phyloP scores from a whole-genome alignment of 2,888 invertebrate species.

The Lepidocyrtoides sp. region DNA sequence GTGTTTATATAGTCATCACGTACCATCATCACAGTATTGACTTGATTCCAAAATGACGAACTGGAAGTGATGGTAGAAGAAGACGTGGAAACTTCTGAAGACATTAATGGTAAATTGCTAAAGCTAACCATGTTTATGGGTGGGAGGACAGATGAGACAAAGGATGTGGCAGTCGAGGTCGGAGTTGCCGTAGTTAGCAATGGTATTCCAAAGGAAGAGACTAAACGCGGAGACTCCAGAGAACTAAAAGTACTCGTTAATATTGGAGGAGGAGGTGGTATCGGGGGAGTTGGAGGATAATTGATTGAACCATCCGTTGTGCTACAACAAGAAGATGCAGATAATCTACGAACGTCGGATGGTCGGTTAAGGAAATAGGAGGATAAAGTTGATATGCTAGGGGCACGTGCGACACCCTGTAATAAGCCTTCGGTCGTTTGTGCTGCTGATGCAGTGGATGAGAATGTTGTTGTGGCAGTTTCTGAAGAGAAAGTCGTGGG shows the following conservation, averaged over 20 bases:
- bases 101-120: conserved; percentile 55
- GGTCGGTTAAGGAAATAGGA: conserved; percentile 82
- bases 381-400: conserved; percentile 75
- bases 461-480: conserved; percentile 47
- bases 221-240: conserved; percentile 68
- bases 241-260: conserved; percentile 54
- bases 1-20: conserved; percentile 45
- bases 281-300: conserved; percentile 53
- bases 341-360: conserved; percentile 76
- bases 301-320: conserved; percentile 62
- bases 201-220: conserved; percentile 65
- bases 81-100: conserved; percentile 55
- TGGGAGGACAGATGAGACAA: conserved; percentile 45
- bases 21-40: conserved; percentile 83
- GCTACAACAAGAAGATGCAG: conserved; percentile 46
- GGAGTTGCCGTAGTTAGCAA: conserved; percentile 40
- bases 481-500: conserved; percentile 41
- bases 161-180: conserved; percentile 32
- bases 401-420: conserved; percentile 70
- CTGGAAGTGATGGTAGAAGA: conserved; percentile 75
- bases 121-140: conserved; percentile 59
- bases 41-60: conserved; percentile 80
- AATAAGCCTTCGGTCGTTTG: conserved; percentile 51
- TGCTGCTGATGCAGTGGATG: conserved; percentile 61
- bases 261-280: conserved; percentile 60